A percentile compares a stretch with the other conserved stretches of the same genome.
phyloP scores from a whole-genome alignment of 2,113 vertebrate genomes.

The Aspidoscelis tigris region DNA sequence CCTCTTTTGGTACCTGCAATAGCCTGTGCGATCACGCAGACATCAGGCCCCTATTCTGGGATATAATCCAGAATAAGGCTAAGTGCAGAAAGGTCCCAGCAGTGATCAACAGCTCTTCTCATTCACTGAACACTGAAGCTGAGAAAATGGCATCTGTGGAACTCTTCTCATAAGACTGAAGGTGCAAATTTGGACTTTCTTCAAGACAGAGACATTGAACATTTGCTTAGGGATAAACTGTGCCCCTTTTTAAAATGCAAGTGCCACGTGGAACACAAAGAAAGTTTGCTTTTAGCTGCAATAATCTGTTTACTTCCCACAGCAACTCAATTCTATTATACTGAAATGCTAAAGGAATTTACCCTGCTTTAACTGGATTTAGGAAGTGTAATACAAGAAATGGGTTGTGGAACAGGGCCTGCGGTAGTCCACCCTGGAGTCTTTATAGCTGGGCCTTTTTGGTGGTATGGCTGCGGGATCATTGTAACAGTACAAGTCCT shows the following conservation, averaged over 20 bases:
- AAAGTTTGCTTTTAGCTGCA: neutral
- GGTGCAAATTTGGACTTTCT: too few relatives aligned
- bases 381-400: neutral
- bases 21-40: too few relatives aligned
- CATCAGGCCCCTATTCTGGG: too few relatives aligned
- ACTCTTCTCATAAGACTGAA: too few relatives aligned
- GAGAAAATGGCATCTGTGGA: neutral
- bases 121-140: neutral
- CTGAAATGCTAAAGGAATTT: neutral
- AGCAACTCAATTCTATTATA: slow-evolving; percentile 16
- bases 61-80: too few relatives aligned
- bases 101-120: neutral
- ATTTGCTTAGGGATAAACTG: too few relatives aligned
- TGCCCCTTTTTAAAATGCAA: too few relatives aligned
- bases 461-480: neutral
- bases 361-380: neutral
- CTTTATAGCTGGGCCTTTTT: too few relatives aligned
- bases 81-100: neutral
- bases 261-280: neutral
- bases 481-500: too few relatives aligned
- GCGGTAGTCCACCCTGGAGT: too few relatives aligned
- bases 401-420: too few relatives aligned
- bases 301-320: slow-evolving; percentile 25
- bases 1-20: too few relatives aligned
- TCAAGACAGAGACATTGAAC: neutral